Evolutionary conservation across 2,797 vertebrate genomes (phyloP), one percentile per base, ranked within the genome.

Genomic region (Bufotes viridis): DNA sequence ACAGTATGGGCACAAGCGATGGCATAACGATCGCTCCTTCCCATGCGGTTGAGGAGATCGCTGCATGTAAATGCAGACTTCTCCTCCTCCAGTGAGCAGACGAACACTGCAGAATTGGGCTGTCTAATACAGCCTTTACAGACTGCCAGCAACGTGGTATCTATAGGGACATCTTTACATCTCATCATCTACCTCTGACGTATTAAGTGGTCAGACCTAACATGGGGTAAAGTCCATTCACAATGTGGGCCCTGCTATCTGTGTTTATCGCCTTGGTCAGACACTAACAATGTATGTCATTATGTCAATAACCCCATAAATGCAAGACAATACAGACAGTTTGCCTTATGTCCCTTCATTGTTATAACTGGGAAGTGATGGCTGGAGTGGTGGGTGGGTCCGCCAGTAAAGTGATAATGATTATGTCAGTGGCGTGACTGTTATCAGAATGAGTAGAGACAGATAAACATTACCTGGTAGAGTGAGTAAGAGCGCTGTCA

Each of bases 401-500:
- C 5, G 74, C 22, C 3, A 26, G 61, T 51, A n/a, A 18, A 49
- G 65, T 81, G 78, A 67, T 78, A 63, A 58, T 53, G 69, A 74
- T 3, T 63, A 15, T 60, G 61, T 14, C 34, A 53, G 17, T 6
- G 20, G 22, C 15, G 12, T 82, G 70, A 82, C 86, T 87, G 63
- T 65, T 34, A 87, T 81, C n/a, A 42, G 49, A n/a, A 42, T 18
- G 13, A 57, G 57, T n/a, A 34, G n/a, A 76, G 49, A 69, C 80
- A 82, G 86, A 81, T 57, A 24, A 53, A 58, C 26, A 58, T 75
- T 49, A 69, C 63, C 79, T 53, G 42, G 42, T 15, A 14, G 11
- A 82, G 34, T 87, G 86, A 87, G 72, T 81, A 87, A 87, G 51
- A 63, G 70, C 17, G n/a, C 61, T 11, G 86, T 87, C 86, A 87